Evolutionary conservation across 2,797 vertebrate genomes (phyloP).

Genomic region (Trachurus trachurus): DNA sequence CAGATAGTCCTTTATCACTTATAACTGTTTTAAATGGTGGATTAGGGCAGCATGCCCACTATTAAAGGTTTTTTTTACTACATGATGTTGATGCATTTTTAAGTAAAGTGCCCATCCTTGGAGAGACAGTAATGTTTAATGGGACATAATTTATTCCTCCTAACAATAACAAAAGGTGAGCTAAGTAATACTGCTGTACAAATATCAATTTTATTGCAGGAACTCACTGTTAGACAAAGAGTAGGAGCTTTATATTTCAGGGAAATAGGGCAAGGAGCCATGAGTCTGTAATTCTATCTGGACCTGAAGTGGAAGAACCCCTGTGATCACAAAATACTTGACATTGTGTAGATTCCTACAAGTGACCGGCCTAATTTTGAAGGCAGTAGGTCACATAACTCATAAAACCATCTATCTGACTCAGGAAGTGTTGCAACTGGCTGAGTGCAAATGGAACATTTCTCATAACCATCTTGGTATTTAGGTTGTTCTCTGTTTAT

Average conservation of each 20-base stretch:
- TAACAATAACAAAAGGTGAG: neutral
- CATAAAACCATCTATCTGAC: slow-evolving; percentile 74
- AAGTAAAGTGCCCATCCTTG: slow-evolving; percentile 49
- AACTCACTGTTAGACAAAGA: neutral
- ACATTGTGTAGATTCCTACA: slow-evolving; percentile 52
- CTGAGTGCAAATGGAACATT: slow-evolving; percentile 25
- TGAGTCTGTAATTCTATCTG: slow-evolving; percentile 57
- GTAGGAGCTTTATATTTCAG: neutral
- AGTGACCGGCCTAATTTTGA: slow-evolving; percentile 57
- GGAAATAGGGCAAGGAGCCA: slow-evolving; percentile 19
- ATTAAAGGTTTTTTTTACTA: too few relatives aligned
- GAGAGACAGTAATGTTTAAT: slow-evolving; percentile 38
- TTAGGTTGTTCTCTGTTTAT: neutral
- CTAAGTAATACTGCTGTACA: neutral
- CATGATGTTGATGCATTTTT: slow-evolving; percentile 58
- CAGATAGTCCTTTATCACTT: slow-evolving; percentile 41
- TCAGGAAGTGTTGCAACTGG: slow-evolving; percentile 30
- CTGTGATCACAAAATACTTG: slow-evolving; percentile 57
- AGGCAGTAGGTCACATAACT: slow-evolving; percentile 74
- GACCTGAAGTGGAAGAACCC: slow-evolving; percentile 53
- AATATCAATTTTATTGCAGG: neutral
- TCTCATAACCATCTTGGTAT: slow-evolving; percentile 16
- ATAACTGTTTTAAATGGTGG: too few relatives aligned
- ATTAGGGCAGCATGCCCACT: slow-evolving; percentile 16
- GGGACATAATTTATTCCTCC: neutral